Percentiles rank a stretch among this genome's conserved stretches.
Conservation (phyloP, 2,113 vertebrate genomes). For the Malaclemys terrapin region DNA sequence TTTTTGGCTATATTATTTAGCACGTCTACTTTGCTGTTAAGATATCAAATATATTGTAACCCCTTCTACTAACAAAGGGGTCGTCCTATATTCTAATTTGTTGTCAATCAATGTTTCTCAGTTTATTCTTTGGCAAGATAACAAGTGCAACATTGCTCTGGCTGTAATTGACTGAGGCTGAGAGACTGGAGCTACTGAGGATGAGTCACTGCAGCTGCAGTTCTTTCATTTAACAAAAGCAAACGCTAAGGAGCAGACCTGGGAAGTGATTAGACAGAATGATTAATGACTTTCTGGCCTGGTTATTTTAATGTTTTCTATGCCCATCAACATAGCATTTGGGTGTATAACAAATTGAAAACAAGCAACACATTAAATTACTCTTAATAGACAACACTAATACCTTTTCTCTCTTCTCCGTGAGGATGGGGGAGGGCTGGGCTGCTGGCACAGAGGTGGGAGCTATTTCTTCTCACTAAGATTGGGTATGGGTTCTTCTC, state of each 20-base stretch:
- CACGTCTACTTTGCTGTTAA: constrained; percentile 4
- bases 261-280: constrained; percentile 24
- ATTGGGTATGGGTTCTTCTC: not conserved
- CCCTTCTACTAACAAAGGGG: not conserved
- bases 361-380: not conserved
- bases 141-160: not conserved
- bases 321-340: constrained; percentile 38
- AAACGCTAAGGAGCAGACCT: constrained; percentile 42
- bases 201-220: constrained; percentile 46
- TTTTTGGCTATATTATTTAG: not conserved
- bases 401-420: not conserved
- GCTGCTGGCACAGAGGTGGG: not conserved
- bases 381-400: not conserved
- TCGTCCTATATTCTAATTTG: not conserved
- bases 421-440: not conserved
- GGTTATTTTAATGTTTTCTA: constrained; percentile 42
- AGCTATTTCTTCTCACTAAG: not conserved
- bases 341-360: not conserved
- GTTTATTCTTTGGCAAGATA: constrained; percentile 24
- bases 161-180: constrained; percentile 8
- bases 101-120: not conserved
- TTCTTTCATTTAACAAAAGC: constrained; percentile 36
- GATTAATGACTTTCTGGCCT: constrained; percentile 32
- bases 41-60: not conserved
- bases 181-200: constrained; percentile 45